Percentiles rank a stretch among this genome's conserved stretches.
phyloP scores from a whole-genome alignment of 2,797 vertebrate genomes.

The Myripristis jacobus region DNA sequence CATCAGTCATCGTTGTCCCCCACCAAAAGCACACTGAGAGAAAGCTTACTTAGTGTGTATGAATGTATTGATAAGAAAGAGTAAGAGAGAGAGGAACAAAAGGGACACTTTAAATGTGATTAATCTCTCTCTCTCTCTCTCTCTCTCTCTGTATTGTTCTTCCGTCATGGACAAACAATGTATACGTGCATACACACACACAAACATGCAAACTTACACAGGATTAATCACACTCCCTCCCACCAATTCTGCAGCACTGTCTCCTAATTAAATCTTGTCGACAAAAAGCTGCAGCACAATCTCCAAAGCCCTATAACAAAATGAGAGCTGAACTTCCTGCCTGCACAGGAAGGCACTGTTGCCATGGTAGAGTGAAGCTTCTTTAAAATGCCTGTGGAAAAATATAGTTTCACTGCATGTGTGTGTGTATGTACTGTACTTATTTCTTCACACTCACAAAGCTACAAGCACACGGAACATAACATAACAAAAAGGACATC shows the following conservation, averaged over 20 bases:
- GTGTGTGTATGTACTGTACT: slow-evolving; percentile 15
- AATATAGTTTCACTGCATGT: slow-evolving; percentile 33
- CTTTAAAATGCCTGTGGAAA: slow-evolving; percentile 55
- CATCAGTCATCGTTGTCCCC: slow-evolving; percentile 49
- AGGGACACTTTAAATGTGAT: slow-evolving; percentile 3
- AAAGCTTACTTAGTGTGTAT: slow-evolving; percentile 11
- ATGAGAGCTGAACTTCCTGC: slow-evolving; percentile 73
- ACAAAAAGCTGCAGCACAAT: slow-evolving; percentile 65
- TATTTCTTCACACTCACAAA: neutral
- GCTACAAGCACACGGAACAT: no score
- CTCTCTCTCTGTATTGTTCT: no score
- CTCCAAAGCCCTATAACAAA: slow-evolving; percentile 75
- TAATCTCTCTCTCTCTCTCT: no score
- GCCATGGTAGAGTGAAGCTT: slow-evolving; percentile 60
- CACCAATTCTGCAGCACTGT: slow-evolving; percentile 48
- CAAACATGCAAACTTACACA: neutral
- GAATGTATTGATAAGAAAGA: slow-evolving; percentile 12
- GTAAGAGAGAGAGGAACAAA: neutral
- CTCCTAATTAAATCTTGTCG: slow-evolving; percentile 63
- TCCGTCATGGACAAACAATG: neutral
- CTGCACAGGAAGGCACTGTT: slow-evolving; percentile 68
- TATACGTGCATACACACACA: slow-evolving; percentile 14
- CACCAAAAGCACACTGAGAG: neutral
- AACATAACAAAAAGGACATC: no score
- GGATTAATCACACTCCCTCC: slow-evolving; percentile 27